Evolutionary conservation across 2,113 vertebrate genomes (phyloP).

Genomic region (Taurulus bubalis): DNA sequence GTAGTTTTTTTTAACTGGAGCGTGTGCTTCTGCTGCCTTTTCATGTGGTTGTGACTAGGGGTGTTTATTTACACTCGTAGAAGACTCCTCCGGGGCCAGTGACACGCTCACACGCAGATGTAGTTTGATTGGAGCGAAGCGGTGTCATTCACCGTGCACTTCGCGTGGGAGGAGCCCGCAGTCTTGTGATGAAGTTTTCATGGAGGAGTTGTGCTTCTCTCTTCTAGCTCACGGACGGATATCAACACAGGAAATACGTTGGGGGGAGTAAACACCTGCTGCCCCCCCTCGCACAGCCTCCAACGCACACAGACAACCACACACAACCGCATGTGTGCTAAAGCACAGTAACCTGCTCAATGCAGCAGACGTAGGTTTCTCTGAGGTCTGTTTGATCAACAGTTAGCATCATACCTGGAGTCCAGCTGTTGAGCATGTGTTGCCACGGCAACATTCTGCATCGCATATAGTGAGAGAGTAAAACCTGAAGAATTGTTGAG

Average conservation of each 20-base stretch:
- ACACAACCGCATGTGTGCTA: conserved; percentile 50
- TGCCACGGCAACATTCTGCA: conserved; percentile 15
- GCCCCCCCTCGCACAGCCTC: conserved; percentile 34
- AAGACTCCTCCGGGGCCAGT: neutral
- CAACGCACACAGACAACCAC: conserved; percentile 48
- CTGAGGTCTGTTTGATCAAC: conserved; percentile 59
- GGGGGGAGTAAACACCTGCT: conserved; percentile 83
- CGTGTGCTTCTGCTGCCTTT: neutral
- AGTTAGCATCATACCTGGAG: conserved; percentile 43
- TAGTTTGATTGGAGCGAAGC: conserved; percentile 30
- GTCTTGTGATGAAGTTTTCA: conserved; percentile 44
- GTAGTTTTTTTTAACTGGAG: conserved; percentile 13
- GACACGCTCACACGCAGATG: neutral
- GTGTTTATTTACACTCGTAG: conserved; percentile 20
- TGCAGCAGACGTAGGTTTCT: conserved; percentile 39
- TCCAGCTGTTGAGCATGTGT: conserved; percentile 53
- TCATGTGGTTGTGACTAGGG: conserved; percentile 5
- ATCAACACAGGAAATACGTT: conserved; percentile 82
- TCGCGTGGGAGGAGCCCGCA: conserved; percentile 24
- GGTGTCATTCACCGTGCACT: neutral
- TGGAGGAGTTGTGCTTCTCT: conserved; percentile 39
- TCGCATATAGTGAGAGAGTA: neutral
- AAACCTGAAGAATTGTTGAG: neutral
- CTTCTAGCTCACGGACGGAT: conserved; percentile 47
- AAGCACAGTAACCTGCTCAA: conserved; percentile 36